Conservation (phyloP, 2,888 invertebrate genomes). For the Hofmannophila pseudospretella region DNA sequence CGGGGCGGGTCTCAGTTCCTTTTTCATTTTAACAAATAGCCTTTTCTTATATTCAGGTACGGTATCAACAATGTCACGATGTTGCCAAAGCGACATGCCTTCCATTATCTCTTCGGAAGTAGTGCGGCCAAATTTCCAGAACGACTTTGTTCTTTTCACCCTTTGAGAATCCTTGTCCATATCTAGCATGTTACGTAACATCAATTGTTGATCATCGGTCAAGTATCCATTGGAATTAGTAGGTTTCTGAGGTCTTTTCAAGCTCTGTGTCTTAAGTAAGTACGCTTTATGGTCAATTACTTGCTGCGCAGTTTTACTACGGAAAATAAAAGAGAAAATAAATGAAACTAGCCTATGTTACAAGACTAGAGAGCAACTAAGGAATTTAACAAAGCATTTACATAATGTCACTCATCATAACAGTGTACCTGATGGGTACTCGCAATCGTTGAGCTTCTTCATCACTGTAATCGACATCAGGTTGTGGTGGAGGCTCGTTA, state of each 20-base stretch:
- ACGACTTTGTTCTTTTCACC: constrained; percentile 89
- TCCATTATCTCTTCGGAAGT: constrained; percentile 87
- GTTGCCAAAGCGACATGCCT: constrained; percentile 92
- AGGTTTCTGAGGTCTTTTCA: constrained; percentile 58
- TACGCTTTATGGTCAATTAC: constrained; percentile 57
- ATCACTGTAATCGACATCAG: constrained; percentile 93
- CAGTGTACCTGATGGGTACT: constrained; percentile 79
- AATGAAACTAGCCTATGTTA: constrained; percentile 33
- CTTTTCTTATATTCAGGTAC: constrained; percentile 74
- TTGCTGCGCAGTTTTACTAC: constrained; percentile 65
- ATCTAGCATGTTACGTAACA: constrained; percentile 68
- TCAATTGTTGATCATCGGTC: constrained; percentile 76
- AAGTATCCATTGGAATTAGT: constrained; percentile 61
- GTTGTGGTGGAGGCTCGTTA: constrained; percentile 91
- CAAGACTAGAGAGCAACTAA: constrained; percentile 36
- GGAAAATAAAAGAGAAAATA: constrained; percentile 31
- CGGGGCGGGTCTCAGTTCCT: constrained; percentile 62
- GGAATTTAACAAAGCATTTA: constrained; percentile 17
- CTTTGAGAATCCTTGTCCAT: constrained; percentile 80
- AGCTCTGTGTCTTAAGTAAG: constrained; percentile 68
- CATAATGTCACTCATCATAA: constrained; percentile 15
- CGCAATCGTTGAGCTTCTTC: constrained; percentile 85
- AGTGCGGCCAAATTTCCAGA: constrained; percentile 89
- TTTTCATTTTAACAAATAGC: constrained; percentile 64
- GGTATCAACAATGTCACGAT: constrained; percentile 88